phyloP scores from a whole-genome alignment of 2,797 vertebrate species.

The Falco naumanni region DNA sequence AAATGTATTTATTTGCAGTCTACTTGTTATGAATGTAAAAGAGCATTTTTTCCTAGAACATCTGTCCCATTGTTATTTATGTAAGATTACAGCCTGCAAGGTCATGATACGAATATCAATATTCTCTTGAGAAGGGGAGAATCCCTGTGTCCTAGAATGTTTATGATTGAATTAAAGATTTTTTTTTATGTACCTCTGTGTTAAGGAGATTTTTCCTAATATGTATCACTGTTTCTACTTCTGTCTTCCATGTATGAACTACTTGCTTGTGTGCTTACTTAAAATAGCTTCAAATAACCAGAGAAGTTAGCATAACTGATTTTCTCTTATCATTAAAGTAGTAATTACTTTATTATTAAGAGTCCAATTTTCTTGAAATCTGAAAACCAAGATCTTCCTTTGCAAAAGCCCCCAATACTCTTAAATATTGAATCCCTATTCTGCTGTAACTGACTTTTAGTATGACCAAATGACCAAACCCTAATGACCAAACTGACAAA shows the following conservation, averaged over 20 bases:
- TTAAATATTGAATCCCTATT: background rate
- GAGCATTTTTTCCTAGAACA: background rate
- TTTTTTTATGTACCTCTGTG: background rate
- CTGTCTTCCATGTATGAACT: background rate
- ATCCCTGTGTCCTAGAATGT: background rate
- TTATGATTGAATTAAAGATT: slow-evolving; percentile 15
- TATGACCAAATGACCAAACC: too few species aligned
- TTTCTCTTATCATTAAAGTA: background rate
- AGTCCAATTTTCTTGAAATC: background rate
- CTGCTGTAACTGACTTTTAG: background rate
- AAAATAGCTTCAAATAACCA: background rate
- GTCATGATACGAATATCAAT: background rate
- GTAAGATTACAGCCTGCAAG: background rate
- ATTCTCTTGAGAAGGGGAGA: background rate
- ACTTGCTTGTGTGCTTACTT: background rate
- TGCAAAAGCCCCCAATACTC: background rate
- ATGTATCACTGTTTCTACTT: background rate
- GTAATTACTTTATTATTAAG: background rate
- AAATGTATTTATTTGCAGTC: slow-evolving; percentile 52
- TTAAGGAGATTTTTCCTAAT: background rate
- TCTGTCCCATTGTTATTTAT: background rate
- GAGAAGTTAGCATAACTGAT: background rate
- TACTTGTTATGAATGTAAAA: background rate
- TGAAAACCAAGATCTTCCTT: background rate
- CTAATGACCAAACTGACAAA: background rate